Evolutionary conservation across 2,888 invertebrate species (phyloP), one percentile per base, ranked within the genome.

Genomic region (Harpagoxenus sublaevis): DNA sequence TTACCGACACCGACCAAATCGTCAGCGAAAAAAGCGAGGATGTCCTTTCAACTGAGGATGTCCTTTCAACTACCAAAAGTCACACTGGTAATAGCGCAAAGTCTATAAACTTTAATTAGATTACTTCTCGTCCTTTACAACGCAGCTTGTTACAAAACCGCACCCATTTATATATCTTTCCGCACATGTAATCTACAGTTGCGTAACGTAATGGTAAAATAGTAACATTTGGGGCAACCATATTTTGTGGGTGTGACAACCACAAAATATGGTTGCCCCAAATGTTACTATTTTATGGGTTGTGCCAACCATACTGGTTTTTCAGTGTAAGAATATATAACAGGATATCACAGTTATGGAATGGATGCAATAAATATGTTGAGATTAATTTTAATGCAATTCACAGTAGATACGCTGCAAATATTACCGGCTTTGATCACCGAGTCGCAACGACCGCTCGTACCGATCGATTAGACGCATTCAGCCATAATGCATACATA

Each of bases 1-100:
- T 90, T 90, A 88, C 87, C 78, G 79, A 73, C 60, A 88, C 87
- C 78, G 79, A 73, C 60, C 68, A 79, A 83, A 87, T 81, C 28
- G 60, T 42, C 68, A 18, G 39, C 48, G 35, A 55, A 77, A 66
- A 66, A 77, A 48, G 28, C 28, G 8, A 55, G 48, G n/a, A 51
- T 66, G 18, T 51, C 39, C 31, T 66, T 77, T 51, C 51, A 48
- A 77, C 12, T 51, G 6, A 39, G 51, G n/a, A n/a, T n/a, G n/a
- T n/a, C n/a, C n/a, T n/a, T n/a, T n/a, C n/a, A n/a, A n/a, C n/a
- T 6, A 57, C 8, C 45, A 35, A 66, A 48, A 45, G n/a, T 55
- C 39, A 28, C 42, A 18, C 18, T 39, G 5, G 45, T 55, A 57
- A 63, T 15, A 42, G 23, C 48, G 8, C 39, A 77, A 42, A 23